Conservation (phyloP, 1,140 invertebrate species). For the Philopotamus ludificatus region DNA sequence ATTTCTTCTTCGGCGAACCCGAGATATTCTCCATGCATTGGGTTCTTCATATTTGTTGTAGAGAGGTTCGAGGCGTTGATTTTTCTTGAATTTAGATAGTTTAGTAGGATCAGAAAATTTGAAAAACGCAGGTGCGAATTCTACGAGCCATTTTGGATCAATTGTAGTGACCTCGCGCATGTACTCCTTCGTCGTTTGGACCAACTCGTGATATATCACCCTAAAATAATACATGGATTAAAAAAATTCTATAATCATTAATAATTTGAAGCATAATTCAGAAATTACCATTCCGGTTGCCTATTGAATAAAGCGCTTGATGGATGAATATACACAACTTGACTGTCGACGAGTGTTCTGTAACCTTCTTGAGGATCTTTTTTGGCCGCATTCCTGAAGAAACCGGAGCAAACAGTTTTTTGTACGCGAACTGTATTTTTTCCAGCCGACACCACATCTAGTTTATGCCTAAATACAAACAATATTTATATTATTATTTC, state of each 20-base stretch:
- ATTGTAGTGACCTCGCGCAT: constrained; percentile 99
- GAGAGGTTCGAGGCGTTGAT: constrained; percentile 95
- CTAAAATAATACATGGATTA: constrained; percentile 52
- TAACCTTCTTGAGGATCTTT: constrained; percentile 99
- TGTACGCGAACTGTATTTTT: constrained; percentile 95
- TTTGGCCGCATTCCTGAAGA: constrained; percentile 98
- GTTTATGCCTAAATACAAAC: constrained; percentile 72
- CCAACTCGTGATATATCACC: constrained; percentile 98
- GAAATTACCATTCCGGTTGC: constrained; percentile 91
- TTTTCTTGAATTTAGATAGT: constrained; percentile 98
- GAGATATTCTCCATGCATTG: constrained; percentile 98
- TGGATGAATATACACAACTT: constrained; percentile 99
- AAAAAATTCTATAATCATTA: neutral
- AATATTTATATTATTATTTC: neutral
- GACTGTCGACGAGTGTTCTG: constrained; percentile 93
- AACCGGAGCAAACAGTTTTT: constrained; percentile 98
- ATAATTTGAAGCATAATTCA: constrained; percentile 16
- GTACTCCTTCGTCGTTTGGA: constrained; percentile 99
- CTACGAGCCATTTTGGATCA: constrained; percentile 98
- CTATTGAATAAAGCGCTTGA: constrained; percentile 96
- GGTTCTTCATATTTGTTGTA: constrained; percentile 99
- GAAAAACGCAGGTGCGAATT: constrained; percentile 99
- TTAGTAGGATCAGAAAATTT: constrained; percentile 99
- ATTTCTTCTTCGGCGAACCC: constrained; percentile 86
- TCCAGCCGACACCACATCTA: constrained; percentile 95